These are phyloP conservation scores for Apodemus sylvaticus DNA, from an alignment of 2,113 vertebrate species.

Conservation along the genomic window DNA sequence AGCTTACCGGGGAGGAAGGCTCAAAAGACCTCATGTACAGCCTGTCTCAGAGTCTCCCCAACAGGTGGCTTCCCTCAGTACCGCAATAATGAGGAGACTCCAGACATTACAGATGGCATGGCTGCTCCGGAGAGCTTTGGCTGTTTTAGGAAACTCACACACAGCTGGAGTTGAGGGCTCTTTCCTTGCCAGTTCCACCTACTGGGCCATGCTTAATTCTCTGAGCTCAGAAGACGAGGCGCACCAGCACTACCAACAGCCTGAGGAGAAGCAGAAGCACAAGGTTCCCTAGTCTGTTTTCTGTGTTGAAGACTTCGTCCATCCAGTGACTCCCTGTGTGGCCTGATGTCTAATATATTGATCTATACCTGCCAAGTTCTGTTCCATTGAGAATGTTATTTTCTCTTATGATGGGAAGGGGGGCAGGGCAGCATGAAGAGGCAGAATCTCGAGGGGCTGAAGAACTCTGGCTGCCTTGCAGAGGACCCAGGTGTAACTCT, in stretches of 20 bases:
- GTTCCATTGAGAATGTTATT: not conserved
- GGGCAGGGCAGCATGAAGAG: not conserved
- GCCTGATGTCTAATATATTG: not conserved
- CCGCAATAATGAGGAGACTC: not conserved
- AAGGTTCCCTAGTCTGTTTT: not conserved
- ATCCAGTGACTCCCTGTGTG: not conserved
- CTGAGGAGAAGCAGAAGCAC: slow-evolving; percentile 39
- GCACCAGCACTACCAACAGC: not conserved
- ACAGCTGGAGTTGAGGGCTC: slow-evolving; percentile 35
- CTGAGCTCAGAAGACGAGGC: slow-evolving; percentile 22
- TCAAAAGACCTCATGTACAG: not conserved
- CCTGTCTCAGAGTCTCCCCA: not conserved
- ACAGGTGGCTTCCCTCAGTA: not conserved
- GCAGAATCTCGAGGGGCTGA: not conserved
- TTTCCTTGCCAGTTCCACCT: slow-evolving; percentile 40
- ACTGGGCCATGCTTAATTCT: slow-evolving; percentile 29
- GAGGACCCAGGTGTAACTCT: not conserved
- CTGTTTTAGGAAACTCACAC: slow-evolving; percentile 53
- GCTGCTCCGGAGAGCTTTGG: slow-evolving; percentile 23
- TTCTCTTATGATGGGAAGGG: not conserved
- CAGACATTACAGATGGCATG: not conserved
- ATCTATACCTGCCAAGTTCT: not conserved
- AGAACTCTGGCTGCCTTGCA: not conserved
- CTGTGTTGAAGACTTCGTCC: not conserved
- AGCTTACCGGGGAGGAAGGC: not conserved